Base-by-base conservation (phyloP, 2,113 vertebrate species). In the Petroica traversi region DNA sequence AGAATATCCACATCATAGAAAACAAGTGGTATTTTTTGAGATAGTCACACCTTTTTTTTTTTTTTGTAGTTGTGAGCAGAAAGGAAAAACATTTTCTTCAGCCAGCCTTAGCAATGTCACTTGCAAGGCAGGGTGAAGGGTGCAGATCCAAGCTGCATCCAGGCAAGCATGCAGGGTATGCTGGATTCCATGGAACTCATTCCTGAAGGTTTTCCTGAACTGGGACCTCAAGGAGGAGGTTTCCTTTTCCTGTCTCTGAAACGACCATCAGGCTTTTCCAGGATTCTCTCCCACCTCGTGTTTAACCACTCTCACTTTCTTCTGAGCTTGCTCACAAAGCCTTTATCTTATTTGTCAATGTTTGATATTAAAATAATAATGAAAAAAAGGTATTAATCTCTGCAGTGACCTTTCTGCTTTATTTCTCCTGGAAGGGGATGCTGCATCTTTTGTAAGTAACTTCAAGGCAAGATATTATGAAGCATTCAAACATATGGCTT, bases 361-460 rank as follows among this genome's bases (percentile, higher is more conserved):
- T 97, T 97, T 97, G 97, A 97, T 98, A 97, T 97, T 98, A 97
- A 98, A 97, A 96, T 98, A 95, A 96, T n/a, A n/a, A n/a, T n/a
- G n/a, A 81, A 79, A 95, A 92, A 92, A 92, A 92, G 90, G 93
- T 88, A 97, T 98, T 98, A 97, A 97, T 97, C 97, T 97, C 93
- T 91, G 79, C 43, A 88, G 69, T 97, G 96, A 97, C 97, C 98
- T 98, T 98, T 98, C 94, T 64, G 66, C 73, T 95, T 96, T 97
- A 97, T 95, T 95, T 95, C 66, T 97, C n/a, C 90, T 89, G 66
- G 92, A 93, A 97, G 95, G 85, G 80, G 89, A 91, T 77, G 95
- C 84, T 92, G 95, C 95, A 89, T 97, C 97, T 96, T 97, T 97
- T 97, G 90, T 95, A 96, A 95, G 97, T 95, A 95, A 97, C 97